These are phyloP conservation scores for Steinernema scapterisci DNA, from an alignment of 2,888 invertebrate species.

Conservation along the genomic window DNA sequence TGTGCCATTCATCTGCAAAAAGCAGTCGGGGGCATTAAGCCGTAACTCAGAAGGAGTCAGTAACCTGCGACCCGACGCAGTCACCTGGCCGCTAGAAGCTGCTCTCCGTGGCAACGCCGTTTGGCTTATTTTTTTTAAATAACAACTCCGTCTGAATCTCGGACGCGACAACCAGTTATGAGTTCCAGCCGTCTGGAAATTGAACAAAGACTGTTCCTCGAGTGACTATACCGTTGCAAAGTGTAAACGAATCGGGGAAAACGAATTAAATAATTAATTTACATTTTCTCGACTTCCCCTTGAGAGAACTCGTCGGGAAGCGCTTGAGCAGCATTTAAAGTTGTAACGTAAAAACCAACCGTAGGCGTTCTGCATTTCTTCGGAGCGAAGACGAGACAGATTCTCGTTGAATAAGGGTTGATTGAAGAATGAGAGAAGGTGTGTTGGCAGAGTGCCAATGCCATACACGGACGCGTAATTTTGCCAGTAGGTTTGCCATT, in stretches of 20 bases:
- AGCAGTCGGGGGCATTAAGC: no score
- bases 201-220: no score
- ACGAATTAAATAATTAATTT: no score
- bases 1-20: no score
- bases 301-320: no score
- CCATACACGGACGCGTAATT: slow-evolving; percentile 47
- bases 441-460: slow-evolving; percentile 42
- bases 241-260: no score
- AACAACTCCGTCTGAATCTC: neutral
- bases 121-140: neutral
- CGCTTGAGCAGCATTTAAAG: neutral
- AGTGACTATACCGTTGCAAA: no score
- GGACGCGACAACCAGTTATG: no score
- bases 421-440: slow-evolving; percentile 46
- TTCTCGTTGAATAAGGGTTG: slow-evolving; percentile 37
- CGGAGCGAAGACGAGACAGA: slow-evolving; percentile 9
- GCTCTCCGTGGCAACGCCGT: slow-evolving; percentile 27
- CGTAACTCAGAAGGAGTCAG: no score
- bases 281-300: neutral
- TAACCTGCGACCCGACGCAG: no score
- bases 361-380: slow-evolving; percentile 24
- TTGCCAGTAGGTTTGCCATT: slow-evolving; percentile 50
- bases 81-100: no score
- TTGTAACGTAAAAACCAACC: slow-evolving; percentile 31
- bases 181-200: no score